Base-by-base conservation (phyloP, 2,888 invertebrate species). In the Tanytarsus gracilentus region DNA sequence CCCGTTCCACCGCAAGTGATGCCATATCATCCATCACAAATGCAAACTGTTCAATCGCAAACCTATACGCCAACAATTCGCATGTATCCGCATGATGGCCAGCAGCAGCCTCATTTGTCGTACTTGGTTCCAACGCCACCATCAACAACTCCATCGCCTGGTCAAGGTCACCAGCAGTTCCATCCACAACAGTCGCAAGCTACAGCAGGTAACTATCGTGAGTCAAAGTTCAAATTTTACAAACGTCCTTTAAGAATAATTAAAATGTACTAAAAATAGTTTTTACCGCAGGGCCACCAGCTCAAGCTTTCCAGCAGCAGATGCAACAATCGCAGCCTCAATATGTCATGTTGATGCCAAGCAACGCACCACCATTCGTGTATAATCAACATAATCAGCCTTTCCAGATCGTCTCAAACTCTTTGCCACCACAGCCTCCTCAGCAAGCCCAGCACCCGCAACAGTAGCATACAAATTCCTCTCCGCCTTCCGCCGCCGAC, bases 1-100 rank as follows among this genome's bases (percentile, higher is more conserved):
- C 48, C 58, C 3, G 58, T 18, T 14, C 87, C 91, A 39, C 85
- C 89, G 21, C 86, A 85, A 18, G 77, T 90, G 69, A 85, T 83
- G 69, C 27, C 58, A n/a, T 58, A 79, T 67, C 83, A 81, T 71
- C 77, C 81, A 64, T 73, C 69, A 67, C 74, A 72, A 76, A 78
- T 73, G 71, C 73, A 64, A 72, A 78, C 69, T 69, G 79, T 68
- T 77, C 72, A 68, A 66, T 68, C 72, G 58, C 76, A 77, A 61
- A 68, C 72, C 58, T 76, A 74, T 66, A 73, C 74, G 61, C 76
- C 75, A 64, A 75, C 79, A 76, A 76, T 78, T 65, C 75, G 73
- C 66, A 71, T 72, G 68, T 58, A 58, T 30, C 29, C 18, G 2
- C 40, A 40, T 16, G 55, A 55, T 11, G 55, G 23, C 2, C 55